Conservation (phyloP, 37 sponge, comb jelly and placozoan genomes). For the Halisarca cf. caerulea region DNA sequence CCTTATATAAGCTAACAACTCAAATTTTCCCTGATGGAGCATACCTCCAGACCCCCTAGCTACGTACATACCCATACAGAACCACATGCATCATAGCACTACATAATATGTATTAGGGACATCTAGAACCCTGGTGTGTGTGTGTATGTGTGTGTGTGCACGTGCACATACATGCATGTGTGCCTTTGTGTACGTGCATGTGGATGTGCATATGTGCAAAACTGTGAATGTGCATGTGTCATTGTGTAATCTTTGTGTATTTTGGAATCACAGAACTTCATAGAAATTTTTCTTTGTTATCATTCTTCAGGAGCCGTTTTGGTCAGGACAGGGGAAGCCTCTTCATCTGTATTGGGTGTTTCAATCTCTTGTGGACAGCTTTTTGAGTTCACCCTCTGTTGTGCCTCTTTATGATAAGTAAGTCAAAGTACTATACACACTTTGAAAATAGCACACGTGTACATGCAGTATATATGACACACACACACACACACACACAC, state of each 20-base stretch:
- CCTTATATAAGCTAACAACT: too few species aligned
- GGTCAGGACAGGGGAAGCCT: neutral
- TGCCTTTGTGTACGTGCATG: too few species aligned
- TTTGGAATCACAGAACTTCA: too few species aligned
- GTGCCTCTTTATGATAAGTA: neutral
- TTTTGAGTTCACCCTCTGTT: neutral
- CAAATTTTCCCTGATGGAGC: too few species aligned
- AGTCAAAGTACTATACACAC: neutral
- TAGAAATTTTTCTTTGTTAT: neutral
- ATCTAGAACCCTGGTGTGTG: too few species aligned
- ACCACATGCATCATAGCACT: too few species aligned
- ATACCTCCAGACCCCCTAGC: too few species aligned
- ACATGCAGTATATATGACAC: neutral
- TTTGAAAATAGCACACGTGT: too few species aligned
- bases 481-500: neutral
- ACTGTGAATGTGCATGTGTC: neutral
- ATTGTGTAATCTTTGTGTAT: too few species aligned
- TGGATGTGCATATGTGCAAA: slow-evolving; percentile 52
- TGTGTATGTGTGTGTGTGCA: too few species aligned
- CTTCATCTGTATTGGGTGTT: slow-evolving; percentile 14
- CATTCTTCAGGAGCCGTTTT: neutral
- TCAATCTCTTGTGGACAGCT: neutral
- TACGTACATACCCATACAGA: too few species aligned
- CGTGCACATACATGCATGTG: slow-evolving; percentile 56
- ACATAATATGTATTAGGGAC: too few species aligned